Percentiles rank a stretch among this genome's conserved stretches.
These are phyloP conservation scores for Tychaedon coryphoeus DNA, from an alignment of 2,113 vertebrate species.

Conservation along the genomic window DNA sequence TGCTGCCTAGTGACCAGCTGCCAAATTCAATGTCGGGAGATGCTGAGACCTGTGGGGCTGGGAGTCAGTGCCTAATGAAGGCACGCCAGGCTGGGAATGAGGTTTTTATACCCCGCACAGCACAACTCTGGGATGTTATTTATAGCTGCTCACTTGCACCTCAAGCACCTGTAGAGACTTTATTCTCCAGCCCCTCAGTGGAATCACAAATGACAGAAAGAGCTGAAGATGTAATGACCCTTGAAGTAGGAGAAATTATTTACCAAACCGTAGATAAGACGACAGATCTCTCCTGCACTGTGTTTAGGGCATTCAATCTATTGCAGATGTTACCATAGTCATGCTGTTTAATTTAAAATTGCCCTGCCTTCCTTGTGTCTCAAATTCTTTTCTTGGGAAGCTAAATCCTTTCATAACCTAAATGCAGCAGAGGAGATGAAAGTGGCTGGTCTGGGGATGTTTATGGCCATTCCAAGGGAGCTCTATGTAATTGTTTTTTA, in stretches of 20 bases:
- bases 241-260: conserved; percentile 63
- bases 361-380: conserved; percentile 5
- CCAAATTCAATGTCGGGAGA: background rate
- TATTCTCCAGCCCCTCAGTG: conserved; percentile 24
- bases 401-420: conserved; percentile 56
- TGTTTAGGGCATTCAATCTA: conserved; percentile 47
- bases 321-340: conserved; percentile 48
- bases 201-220: conserved; percentile 57
- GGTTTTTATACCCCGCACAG: background rate
- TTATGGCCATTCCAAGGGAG: conserved; percentile 37
- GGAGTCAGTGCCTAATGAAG: background rate
- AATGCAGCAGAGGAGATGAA: conserved; percentile 6
- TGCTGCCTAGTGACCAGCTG: background rate
- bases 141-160: conserved; percentile 28
- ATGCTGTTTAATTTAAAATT: conserved; percentile 50
- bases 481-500: conserved; percentile 53
- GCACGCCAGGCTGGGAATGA: background rate
- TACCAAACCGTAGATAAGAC: conserved; percentile 49
- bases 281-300: conserved; percentile 30
- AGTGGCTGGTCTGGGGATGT: background rate
- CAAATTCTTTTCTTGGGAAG: conserved; percentile 36
- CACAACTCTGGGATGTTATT: background rate
- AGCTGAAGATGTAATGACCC: conserved; percentile 52
- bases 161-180: conserved; percentile 38
- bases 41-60: background rate